These are phyloP conservation scores for Proterorhinus semilunaris DNA, from an alignment of 2,113 vertebrate genomes.

Conservation along the genomic window DNA sequence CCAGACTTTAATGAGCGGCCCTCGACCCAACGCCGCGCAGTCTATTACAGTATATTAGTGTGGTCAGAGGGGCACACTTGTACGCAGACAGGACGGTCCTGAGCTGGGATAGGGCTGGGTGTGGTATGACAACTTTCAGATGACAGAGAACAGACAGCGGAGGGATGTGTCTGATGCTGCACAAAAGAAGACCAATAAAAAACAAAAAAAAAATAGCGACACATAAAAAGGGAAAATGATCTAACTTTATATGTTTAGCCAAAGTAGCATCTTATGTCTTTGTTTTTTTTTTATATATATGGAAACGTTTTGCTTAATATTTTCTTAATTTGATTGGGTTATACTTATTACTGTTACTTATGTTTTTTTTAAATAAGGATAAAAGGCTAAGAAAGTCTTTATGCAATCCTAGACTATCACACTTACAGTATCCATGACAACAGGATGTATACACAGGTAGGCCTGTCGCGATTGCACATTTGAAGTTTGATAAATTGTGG, in stretches of 20 bases:
- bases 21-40: constrained; percentile 32
- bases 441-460: no score
- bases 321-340: no score
- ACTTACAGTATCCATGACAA: no score
- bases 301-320: no score
- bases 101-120: constrained; percentile 51
- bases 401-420: no score
- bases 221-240: neutral
- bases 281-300: no score
- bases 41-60: constrained; percentile 39
- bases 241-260: neutral
- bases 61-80: constrained; percentile 48
- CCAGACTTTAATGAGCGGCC: constrained; percentile 31
- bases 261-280: no score
- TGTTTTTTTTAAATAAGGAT: no score
- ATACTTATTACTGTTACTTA: no score
- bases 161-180: constrained; percentile 18
- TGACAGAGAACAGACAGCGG: constrained; percentile 61
- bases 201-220: neutral
- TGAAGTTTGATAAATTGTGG: no score
- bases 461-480: no score
- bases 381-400: no score
- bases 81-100: constrained; percentile 44
- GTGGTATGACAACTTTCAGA: constrained; percentile 43
- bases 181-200: constrained; percentile 30